phyloP scores from a whole-genome alignment of 2,797 vertebrate species.

The Molothrus ater region DNA sequence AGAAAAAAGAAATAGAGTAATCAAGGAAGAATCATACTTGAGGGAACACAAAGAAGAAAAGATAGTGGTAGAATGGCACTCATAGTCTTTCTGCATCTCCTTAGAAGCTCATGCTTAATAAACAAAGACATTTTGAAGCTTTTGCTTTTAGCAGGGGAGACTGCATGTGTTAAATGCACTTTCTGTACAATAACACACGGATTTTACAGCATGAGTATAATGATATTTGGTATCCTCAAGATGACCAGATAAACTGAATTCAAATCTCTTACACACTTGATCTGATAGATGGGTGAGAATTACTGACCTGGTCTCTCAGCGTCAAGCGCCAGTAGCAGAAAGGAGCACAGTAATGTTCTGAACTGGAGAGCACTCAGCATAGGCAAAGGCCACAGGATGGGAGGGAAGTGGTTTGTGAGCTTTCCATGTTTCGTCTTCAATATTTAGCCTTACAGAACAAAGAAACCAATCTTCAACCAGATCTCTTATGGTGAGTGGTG shows the following conservation, averaged over 20 bases:
- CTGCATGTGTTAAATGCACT: neutral
- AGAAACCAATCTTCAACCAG: neutral
- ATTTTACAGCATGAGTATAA: neutral
- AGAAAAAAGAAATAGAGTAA: neutral
- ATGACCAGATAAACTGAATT: neutral
- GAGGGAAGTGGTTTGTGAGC: neutral
- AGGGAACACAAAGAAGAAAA: neutral
- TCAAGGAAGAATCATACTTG: neutral
- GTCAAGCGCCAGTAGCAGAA: neutral
- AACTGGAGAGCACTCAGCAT: neutral
- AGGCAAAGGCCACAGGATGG: neutral
- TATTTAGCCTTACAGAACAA: neutral
- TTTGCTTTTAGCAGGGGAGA: neutral
- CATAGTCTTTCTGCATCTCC: neutral
- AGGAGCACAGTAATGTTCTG: neutral
- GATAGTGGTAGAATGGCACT: neutral
- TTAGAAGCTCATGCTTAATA: neutral
- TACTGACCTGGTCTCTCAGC: neutral
- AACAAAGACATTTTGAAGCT: neutral
- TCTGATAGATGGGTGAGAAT: neutral
- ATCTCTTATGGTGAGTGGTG: neutral
- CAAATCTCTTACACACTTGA: neutral
- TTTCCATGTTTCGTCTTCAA: neutral
- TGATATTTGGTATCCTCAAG: neutral
- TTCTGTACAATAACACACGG: fast-evolving